phyloP scores from a whole-genome alignment of 2,888 invertebrate species.

The Crematogaster levior region DNA sequence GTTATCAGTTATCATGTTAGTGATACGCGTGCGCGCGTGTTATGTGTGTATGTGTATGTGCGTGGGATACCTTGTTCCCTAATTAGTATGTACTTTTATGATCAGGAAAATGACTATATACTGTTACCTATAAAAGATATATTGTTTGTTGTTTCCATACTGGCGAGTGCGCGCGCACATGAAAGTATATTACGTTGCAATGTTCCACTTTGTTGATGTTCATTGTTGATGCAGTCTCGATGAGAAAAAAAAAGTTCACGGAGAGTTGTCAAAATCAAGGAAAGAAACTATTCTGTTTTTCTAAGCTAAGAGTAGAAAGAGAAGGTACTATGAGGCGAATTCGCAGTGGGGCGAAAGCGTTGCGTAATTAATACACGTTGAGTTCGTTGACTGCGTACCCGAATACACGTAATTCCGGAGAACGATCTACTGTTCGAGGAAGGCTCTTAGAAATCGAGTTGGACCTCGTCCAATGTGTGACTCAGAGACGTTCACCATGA shows the following conservation, averaged over 20 bases:
- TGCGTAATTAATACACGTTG: conserved; percentile 83
- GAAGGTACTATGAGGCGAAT: conserved; percentile 3
- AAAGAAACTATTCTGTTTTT: not conserved
- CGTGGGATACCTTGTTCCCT: not conserved
- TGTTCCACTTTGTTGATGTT: not conserved
- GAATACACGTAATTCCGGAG: conserved; percentile 74
- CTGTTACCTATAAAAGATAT: not conserved
- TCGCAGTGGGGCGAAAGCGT: conserved; percentile 65
- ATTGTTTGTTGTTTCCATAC: conserved; percentile 25
- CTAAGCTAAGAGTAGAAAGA: not conserved
- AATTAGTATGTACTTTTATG: conserved; percentile 18
- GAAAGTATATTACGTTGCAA: not conserved
- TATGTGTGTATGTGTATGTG: not conserved
- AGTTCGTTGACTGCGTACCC: conserved; percentile 80
- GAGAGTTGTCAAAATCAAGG: not conserved
- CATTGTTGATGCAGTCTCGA: not conserved
- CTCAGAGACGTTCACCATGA: not conserved
- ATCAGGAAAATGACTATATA: not conserved
- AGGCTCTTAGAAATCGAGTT: conserved; percentile 31
- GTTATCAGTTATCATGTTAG: not conserved
- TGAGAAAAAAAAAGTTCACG: conserved; percentile 10
- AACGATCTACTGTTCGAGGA: conserved; percentile 62
- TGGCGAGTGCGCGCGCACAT: not conserved
- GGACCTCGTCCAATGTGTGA: not conserved
- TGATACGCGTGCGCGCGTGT: too few species aligned